Conservation (phyloP, 1,140 invertebrate genomes). For the Drosophila tropicalis region DNA sequence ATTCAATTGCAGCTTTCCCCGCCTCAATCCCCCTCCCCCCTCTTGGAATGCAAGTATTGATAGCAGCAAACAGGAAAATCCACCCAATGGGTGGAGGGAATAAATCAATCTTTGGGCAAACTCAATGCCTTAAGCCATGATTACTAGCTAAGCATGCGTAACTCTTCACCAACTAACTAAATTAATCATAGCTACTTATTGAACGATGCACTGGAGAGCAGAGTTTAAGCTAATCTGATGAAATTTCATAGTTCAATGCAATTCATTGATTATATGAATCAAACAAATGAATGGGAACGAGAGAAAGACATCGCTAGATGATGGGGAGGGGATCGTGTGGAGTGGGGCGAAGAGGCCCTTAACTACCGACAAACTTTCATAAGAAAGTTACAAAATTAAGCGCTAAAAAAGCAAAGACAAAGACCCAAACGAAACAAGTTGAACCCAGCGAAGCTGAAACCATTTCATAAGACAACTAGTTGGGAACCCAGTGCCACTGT, state of each 20-base stretch:
- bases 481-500: not conserved
- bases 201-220: not conserved
- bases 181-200: not conserved
- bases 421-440: conserved; percentile 4
- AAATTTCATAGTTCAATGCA: not conserved
- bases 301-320: not conserved
- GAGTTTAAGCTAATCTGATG: not conserved
- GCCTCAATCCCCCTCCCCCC: not conserved
- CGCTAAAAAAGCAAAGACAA: not conserved
- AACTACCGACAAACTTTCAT: conserved; percentile 10
- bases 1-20: not conserved
- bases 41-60: not conserved
- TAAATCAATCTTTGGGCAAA: too few relatives aligned
- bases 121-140: not conserved
- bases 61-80: not conserved
- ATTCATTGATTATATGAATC: conserved; percentile 2
- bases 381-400: conserved; percentile 12
- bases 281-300: not conserved
- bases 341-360: not conserved
- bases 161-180: not conserved
- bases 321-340: not conserved
- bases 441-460: conserved; percentile 6
- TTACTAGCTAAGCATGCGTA: not conserved
- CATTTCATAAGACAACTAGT: conserved; percentile 7
- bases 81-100: too few relatives aligned